phyloP scores from a whole-genome alignment of 2,113 vertebrate genomes.

The Tachuris rubrigastra region DNA sequence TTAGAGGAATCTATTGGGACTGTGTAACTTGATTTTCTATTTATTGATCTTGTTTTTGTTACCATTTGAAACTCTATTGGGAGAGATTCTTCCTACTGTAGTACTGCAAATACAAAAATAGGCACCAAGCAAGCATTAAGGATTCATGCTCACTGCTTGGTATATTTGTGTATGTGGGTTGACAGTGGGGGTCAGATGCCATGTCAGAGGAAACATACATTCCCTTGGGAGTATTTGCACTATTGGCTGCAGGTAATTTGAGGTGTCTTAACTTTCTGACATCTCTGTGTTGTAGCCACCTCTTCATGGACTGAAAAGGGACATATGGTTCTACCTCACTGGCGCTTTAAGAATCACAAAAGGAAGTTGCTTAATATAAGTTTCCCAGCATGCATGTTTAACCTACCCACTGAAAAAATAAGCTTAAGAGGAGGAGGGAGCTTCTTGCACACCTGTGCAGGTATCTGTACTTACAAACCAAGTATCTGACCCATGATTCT shows the following conservation, averaged over 20 bases:
- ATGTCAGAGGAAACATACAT: neutral
- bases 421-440: neutral
- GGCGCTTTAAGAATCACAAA: neutral
- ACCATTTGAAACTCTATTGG: conserved; percentile 17
- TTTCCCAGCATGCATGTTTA: neutral
- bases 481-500: neutral
- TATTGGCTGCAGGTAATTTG: neutral
- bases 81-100: neutral
- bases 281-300: neutral
- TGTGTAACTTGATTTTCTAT: conserved; percentile 69
- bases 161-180: neutral
- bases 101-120: neutral
- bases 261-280: neutral
- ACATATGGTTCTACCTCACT: neutral
- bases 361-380: neutral
- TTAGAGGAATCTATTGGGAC: conserved; percentile 39
- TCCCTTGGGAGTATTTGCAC: neutral
- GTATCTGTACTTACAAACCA: neutral
- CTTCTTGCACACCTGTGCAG: neutral
- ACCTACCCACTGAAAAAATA: neutral
- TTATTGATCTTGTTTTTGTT: conserved; percentile 67
- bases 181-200: neutral
- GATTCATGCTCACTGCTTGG: neutral
- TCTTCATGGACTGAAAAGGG: neutral
- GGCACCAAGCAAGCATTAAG: neutral